Evolutionary conservation across 2,797 vertebrate genomes (phyloP), one percentile per base, ranked within the genome.

Genomic region (Numenius phaeopus): DNA sequence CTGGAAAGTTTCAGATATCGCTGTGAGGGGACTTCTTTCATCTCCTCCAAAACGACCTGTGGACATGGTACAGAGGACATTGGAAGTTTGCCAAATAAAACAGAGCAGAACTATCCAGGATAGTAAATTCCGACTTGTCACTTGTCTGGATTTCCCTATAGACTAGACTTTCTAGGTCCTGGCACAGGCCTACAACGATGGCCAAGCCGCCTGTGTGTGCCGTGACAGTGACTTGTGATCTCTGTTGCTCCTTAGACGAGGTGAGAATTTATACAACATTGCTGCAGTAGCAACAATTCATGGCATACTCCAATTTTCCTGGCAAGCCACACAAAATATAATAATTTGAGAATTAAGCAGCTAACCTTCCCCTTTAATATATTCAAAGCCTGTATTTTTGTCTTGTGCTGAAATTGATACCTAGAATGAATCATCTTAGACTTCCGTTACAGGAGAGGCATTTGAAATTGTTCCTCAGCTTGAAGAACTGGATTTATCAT

Each of bases 401-500:
- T 90, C 76, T 71, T 85, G 37, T 32, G 42, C 55, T 89, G 46
- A 77, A 91, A 83, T 46, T 46, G 58, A 81, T 84, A 69, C 18
- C 11, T 40, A 32, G 62, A 80, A 77, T 76, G 11, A 84, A 69
- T 94, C 58, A 86, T 30, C 42, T 58, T 58, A 11, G 37, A 17
- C 30, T 86, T 91, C 77, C 84, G 11, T 97, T 93, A 77, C 90
- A 99, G 99, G 99, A 58, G 98, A 98, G 20, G 97, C 98, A n/a
- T 97, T 99, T 84, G 94, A 96, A 96, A 89, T 47, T 29, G 27
- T 98, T 57, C 98, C 98, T 79, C 96, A 98, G 16, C 81, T 99
- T 92, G 98, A 99, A 97, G 89, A 98, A 89, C 83, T 99, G 50
- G 99, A 99, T 96, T 97, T 99, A 91, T 99, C 99, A 61, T 99